Conservation (phyloP, 2,888 invertebrate genomes). For the Incurvaria masculella region DNA sequence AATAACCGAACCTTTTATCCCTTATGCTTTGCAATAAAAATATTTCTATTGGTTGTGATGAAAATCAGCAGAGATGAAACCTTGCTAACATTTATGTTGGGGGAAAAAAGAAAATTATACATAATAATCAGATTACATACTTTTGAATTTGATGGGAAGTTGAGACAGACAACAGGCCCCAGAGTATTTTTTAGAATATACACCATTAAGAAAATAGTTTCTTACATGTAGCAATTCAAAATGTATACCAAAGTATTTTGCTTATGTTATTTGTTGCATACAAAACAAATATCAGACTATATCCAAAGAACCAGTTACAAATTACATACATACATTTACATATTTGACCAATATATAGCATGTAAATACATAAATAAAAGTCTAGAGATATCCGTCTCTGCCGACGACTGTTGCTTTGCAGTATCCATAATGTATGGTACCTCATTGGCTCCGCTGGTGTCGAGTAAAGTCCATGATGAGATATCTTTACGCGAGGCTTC, state of each 20-base stretch:
- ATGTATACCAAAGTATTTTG: constrained; percentile 50
- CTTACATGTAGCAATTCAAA: constrained; percentile 23
- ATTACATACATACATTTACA: constrained; percentile 35
- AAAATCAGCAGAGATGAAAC: too few relatives aligned
- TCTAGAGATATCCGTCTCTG: constrained; percentile 3
- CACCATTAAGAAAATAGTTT: constrained; percentile 35
- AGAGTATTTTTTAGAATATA: neutral
- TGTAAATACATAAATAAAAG: constrained; percentile 37
- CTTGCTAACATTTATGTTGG: too few relatives aligned
- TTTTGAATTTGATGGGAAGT: too few relatives aligned
- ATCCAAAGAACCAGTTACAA: constrained; percentile 33
- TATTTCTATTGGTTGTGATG: too few relatives aligned
- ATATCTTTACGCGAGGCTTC: constrained; percentile 33
- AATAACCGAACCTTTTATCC: too few relatives aligned
- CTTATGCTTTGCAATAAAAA: too few relatives aligned
- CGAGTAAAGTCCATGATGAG: constrained; percentile 16
- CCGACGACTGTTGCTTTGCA: neutral
- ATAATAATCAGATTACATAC: too few relatives aligned
- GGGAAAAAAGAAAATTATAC: too few relatives aligned
- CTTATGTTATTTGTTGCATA: constrained; percentile 33
- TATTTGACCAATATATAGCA: constrained; percentile 36
- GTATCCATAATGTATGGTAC: neutral
- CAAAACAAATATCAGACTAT: constrained; percentile 36
- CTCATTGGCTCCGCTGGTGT: neutral
- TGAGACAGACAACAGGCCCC: too few relatives aligned